Evolutionary conservation across 2,797 vertebrate genomes (phyloP), one percentile per base, ranked within the genome.

Genomic region (Xiphorhynchus erythropygius): DNA sequence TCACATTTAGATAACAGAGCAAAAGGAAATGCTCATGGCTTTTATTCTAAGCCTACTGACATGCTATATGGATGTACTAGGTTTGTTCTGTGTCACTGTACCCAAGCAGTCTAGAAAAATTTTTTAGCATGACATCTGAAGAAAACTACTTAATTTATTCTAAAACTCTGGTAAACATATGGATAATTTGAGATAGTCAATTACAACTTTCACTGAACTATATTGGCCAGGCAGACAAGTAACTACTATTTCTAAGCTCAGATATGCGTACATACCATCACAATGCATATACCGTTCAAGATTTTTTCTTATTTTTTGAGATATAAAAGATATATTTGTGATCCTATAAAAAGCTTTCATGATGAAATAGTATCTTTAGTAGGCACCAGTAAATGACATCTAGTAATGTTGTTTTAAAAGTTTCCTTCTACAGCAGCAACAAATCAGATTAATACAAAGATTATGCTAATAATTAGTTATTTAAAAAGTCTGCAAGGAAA

Each of bases 401-500:
- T 25, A 89, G 22, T 76, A 60, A 23, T 93, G 35, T 47, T 87
- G 89, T 94, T 96, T 94, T 82, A 73, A 92, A 96, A 92, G 24
- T 93, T 95, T 94, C 62, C 32, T 96, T 94, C 74, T 85, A 87
- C 70, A 89, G 44, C 37, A 92, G 67, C n/a, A 94, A 95, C 52
- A 90, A 83, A 79, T 69, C n/a, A 77, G 44, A 87, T 93, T 89
- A 91, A 93, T 91, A 85, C 37, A 95, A 94, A 93, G 50, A 70
- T 63, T 60, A 50, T 67, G 67, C 63, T 90, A 93, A 73, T 83
- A 93, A 89, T 93, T 96, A 93, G 94, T 95, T 96, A 93, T 78
- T 95, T 96, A 67, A 57, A 96, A 97, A 96, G 50, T 49, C 84
- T 95, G n/a, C 57, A 83, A 97, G 39, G 49, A 89, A 96, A 95